Base-by-base conservation (phyloP, 2,797 vertebrate genomes). In the Amazona finschi region DNA sequence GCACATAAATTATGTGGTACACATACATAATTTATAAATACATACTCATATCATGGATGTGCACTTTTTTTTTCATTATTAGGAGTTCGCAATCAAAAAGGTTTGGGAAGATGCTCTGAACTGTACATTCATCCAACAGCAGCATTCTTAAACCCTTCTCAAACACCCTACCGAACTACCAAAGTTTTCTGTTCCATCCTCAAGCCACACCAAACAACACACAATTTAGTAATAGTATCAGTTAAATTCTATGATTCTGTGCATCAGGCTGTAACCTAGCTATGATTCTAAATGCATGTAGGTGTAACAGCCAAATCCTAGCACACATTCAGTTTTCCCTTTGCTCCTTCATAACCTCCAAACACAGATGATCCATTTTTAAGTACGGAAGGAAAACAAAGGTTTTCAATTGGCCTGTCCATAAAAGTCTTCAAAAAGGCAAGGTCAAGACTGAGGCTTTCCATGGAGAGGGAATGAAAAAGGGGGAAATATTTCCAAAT, bases 241-340 rank as follows among this genome's bases (percentile, higher is more conserved):
- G n/a, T 83, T 80, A 69, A 72, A 65, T 3, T 58, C 33, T 58
- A 36, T 36, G 33, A 58, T 6, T 25, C 15, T 36, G 33, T 25
- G 11, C 6, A 62, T 24, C 22, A 24, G 36, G 10, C 19, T 69
- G 8, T 13, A 76, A 36, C 12, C 9, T 24, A 24, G 6, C 55
- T 33, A 33, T 33, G n/a, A 24, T 33, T 57, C n/a, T 15, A 57
- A 57, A 33, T 11, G 11, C 5, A 60, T 28, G 14, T 24, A 36
- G 7, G 17, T 69, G 6, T 14, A 76, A 39, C 19, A 91, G 58
- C 19, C 50, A 89, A 91, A 72, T 44, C 21, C n/a, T 25, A 61
- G 33, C 0, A 0, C 15, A 20, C 31, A 16, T 38, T 33, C 47
- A 36, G 11, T 52, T 47, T 24, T 41, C 60, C 53, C 47, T 71